Conservation (phyloP, 2,113 vertebrate species). For the Dipodomys ordii region DNA sequence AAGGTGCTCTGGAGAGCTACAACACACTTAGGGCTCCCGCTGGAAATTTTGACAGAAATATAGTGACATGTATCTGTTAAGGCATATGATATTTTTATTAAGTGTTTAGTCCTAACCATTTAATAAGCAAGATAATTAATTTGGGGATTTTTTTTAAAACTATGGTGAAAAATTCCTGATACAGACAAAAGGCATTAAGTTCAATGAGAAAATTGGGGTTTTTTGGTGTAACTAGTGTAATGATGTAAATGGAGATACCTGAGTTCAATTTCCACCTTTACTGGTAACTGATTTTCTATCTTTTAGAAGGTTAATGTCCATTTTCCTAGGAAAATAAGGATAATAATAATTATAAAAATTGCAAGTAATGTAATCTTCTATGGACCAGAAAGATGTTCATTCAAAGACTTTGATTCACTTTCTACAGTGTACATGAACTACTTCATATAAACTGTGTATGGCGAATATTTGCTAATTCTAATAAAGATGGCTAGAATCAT, state of each 20-base stretch:
- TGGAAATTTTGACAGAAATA: neutral
- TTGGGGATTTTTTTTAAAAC: neutral
- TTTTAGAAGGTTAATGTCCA: neutral
- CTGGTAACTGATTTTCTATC: conserved; percentile 7
- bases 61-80: neutral
- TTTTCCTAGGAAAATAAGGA: neutral
- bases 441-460: neutral
- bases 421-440: neutral
- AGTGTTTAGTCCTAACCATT: neutral
- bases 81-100: conserved; percentile 1
- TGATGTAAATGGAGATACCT: neutral
- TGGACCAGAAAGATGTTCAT: neutral
- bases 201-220: neutral
- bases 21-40: neutral
- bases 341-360: neutral
- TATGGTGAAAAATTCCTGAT: conserved; percentile 25
- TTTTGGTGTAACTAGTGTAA: neutral
- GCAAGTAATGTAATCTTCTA: too few species aligned
- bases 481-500: neutral
- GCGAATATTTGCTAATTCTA: conserved; percentile 6
- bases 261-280: neutral
- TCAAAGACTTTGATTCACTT: neutral
- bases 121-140: neutral
- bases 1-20: neutral
- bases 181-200: neutral